Percentiles rank a stretch among this genome's conserved stretches.
These are phyloP conservation scores for Mobula birostris DNA, from an alignment of 2,113 vertebrate species.

Conservation along the genomic window DNA sequence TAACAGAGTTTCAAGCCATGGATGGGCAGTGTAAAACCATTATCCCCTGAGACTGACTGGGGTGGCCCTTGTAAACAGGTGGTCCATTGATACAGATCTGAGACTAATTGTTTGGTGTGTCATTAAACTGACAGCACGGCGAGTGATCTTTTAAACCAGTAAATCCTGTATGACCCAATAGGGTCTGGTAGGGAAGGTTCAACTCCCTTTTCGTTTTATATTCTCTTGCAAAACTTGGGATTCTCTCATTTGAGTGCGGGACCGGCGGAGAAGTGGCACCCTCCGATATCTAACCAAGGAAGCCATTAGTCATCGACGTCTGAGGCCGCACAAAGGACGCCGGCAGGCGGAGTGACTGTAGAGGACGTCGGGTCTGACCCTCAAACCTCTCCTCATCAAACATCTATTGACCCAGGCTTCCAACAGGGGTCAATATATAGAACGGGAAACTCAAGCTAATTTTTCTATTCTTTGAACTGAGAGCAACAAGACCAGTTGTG, in stretches of 20 bases:
- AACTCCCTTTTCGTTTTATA: not conserved
- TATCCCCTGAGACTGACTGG: not conserved
- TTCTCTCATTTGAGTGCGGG: not conserved
- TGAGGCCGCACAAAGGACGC: not conserved
- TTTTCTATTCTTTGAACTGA: not conserved
- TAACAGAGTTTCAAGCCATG: not conserved
- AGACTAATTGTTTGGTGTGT: constrained; percentile 19
- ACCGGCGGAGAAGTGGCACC: not conserved
- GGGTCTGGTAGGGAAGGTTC: not conserved
- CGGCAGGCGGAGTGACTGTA: not conserved
- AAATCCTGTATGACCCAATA: not conserved
- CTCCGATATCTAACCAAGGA: not conserved
- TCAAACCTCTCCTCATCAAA: constrained; percentile 27
- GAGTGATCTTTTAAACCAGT: constrained; percentile 16
- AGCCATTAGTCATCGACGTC: not conserved
- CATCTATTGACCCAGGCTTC: constrained; percentile 30
- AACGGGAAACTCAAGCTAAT: not conserved
- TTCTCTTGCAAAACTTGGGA: not conserved
- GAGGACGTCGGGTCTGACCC: constrained; percentile 1
- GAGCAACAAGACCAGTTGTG: not conserved
- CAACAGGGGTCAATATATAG: constrained; percentile 27
- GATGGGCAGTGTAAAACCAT: not conserved
- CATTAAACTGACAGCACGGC: constrained; percentile 1
- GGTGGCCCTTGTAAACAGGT: constrained; percentile 18
- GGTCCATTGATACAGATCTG: constrained; percentile 18